Evolutionary conservation across 1,140 invertebrate genomes (phyloP).

Genomic region (Saxidomus purpurata): DNA sequence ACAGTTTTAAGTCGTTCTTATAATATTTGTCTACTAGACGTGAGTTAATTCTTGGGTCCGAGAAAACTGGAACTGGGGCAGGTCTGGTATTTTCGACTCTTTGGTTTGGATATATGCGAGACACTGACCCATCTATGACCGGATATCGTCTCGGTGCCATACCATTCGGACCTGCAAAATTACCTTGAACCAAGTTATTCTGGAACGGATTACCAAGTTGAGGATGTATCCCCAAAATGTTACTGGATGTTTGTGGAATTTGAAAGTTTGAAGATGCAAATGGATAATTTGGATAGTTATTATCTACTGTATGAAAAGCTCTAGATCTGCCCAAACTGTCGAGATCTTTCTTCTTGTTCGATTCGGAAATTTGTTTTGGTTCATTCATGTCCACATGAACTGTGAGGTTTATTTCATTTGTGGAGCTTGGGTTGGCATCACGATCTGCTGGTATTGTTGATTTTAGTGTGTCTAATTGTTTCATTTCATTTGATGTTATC

Average conservation of each 20-base stretch:
- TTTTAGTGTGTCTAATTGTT: not conserved
- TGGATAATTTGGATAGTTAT: not conserved
- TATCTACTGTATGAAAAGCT: not conserved
- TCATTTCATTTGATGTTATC: not conserved
- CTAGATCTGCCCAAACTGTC: no score
- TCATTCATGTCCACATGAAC: constrained; percentile 7
- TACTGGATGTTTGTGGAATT: not conserved
- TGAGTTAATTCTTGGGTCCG: not conserved
- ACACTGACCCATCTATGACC: not conserved
- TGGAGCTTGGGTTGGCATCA: not conserved
- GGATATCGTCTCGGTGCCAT: not conserved
- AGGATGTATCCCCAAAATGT: not conserved
- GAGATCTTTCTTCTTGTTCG: not conserved
- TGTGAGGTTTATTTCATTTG: constrained; percentile 17
- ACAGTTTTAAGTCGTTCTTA: no score
- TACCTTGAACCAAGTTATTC: not conserved
- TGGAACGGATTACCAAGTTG: not conserved
- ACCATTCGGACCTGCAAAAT: not conserved
- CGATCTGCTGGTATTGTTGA: not conserved
- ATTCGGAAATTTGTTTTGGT: not conserved
- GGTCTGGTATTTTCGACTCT: not conserved
- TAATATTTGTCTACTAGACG: not conserved
- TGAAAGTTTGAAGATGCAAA: not conserved
- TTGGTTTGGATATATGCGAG: not conserved
- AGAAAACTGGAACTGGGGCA: not conserved